Base-by-base conservation (phyloP, 2,113 vertebrate species). In the Paradisaea rubra region DNA sequence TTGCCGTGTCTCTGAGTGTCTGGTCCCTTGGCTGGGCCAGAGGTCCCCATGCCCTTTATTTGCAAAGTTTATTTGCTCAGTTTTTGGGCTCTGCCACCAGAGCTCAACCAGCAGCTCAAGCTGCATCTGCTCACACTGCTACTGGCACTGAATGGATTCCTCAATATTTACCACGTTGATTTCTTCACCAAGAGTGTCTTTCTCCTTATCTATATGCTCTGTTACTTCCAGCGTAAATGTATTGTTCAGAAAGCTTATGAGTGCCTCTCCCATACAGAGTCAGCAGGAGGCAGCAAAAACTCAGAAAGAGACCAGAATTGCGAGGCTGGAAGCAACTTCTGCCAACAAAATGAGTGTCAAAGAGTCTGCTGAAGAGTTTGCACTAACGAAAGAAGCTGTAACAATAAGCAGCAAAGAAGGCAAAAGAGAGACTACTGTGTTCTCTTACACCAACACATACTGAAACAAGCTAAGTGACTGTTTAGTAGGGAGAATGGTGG, bases 11-110 rank as follows among this genome's bases (percentile, higher is more conserved):
- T 45, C 53, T 53, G 15, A 52, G 10, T 11, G 11, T 21, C 8
- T 0, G 0, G 11, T 68, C 5, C 4, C 3, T 13, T 41, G n/a
- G 9, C 24, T 31, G n/a, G n/a, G 17, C 11, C 21, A 47, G 20
- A 60, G 20, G 11, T 25, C 11, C n/a, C 9, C 8, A 8, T 7
- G 20, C 9, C 23, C 20, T 47, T 68, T 41, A 28, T 53, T 17
- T 66, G 24, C 20, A n/a, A 44, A n/a, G 5, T 8, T 47, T 22
- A 56, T 47, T 45, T 37, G 47, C 14, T 11, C 37, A 52, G 19
- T 16, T 59, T 12, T 27, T 15, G 5, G 25, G 7, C 17, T 76
- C 24, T 2, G 13, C 8, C 13, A 66, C 33, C 6, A 60, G n/a
- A 68, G 13, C 11, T 45, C 19, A 41, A 11, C 19, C 23, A 45